Base-by-base conservation (phyloP, 2,113 vertebrate genomes). In the Narcine bancroftii region DNA sequence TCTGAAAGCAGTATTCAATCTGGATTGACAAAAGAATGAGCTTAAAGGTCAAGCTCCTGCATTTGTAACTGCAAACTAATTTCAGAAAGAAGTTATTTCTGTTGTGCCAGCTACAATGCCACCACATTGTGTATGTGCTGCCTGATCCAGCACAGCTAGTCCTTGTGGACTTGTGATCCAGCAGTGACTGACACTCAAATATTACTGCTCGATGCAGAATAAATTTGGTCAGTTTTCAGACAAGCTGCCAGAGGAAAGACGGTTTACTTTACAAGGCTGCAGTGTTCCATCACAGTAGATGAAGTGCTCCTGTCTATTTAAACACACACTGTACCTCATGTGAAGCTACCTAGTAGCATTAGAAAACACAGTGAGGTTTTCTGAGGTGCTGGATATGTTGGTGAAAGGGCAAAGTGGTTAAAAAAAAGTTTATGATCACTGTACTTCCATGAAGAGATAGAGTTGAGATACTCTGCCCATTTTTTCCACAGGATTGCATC, bases 191-290 rank as follows among this genome's bases (percentile, higher is more conserved):
- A 91, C 65, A 33, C 65, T 91, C 89, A 33, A 91, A 71, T 71
- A 47, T 13, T 65, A 45, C 89, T 69, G 63, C 81, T 9, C 66
- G 42, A 47, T 91, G 63, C n/a, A 71, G 65, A 47, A 91, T 91
- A 69, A 91, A 91, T 91, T 71, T 91, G 89, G 89, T 69, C 89
- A 91, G 89, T 91, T 29, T 91, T 47, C 65, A 45, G 89, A 91
- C 89, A 91, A 33, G 89, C 89, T 91, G 65, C 65, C 65, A 91
- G 39, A 45, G 42, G 89, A 69, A 69, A 91, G 89, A 71, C 71
- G 65, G 63, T 91, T 91, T 69, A 91, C 87, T 45, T 91, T 91
- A 45, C 39, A 91, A 66, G 89, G 65, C 29, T 91, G 89, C 39
- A 47, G 39, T 47, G 65, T 91, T 91, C 89, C 33, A 39, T 91